Evolutionary conservation across 2,888 invertebrate genomes (phyloP), one percentile per base, ranked within the genome.

Genomic region (Drosophila antonietae): DNA sequence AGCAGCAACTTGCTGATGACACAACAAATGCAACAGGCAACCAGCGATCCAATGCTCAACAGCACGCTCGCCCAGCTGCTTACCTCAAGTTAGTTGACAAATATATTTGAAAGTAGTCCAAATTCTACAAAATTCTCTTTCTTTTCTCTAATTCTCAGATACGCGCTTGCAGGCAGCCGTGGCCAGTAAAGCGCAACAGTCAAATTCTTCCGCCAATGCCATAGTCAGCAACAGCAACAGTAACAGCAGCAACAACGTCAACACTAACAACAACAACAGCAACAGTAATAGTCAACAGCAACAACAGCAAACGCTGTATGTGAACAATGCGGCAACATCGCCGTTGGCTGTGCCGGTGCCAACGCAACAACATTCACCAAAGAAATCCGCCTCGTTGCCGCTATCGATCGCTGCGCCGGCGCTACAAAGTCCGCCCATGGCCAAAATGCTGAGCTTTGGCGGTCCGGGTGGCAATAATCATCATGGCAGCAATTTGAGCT

Each of bases 31-130:
- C 94, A 95, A 83, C 95, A 96, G 82, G 95, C 96, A 52, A 95
- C 95, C 66, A 96, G 96, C 91, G 97, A 97, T 93, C 96, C 97
- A 55, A 94, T 95, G 83, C 93, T 97, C 75, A 94, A 95, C 78
- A 97, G 96, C 93, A 96, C 97, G 62, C 94, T 98, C 70, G 97
- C 97, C 53, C 97, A 97, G 91, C 94, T 98, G 76, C 95, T 98
- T 80, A 96, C 96, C 57, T 88, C 90, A 61, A 90, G 90, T 90
- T 80, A 90, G 89, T 81, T 37, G 28, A 47, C 14, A 20, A 28
- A 28, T 28, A 6, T 28, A 6, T 28, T 28, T 28, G 5, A 28
- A 28, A 28, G 5, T 6, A 6, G 28, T 28, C 1, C 5, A 28
- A 5, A 28, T 28, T 28, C 1, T 6, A 4, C 5, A 5, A 28